A percentile compares a stretch with the other conserved stretches of the same genome.
Conservation (phyloP, 2,888 invertebrate genomes). For the Machimus rusticus region DNA sequence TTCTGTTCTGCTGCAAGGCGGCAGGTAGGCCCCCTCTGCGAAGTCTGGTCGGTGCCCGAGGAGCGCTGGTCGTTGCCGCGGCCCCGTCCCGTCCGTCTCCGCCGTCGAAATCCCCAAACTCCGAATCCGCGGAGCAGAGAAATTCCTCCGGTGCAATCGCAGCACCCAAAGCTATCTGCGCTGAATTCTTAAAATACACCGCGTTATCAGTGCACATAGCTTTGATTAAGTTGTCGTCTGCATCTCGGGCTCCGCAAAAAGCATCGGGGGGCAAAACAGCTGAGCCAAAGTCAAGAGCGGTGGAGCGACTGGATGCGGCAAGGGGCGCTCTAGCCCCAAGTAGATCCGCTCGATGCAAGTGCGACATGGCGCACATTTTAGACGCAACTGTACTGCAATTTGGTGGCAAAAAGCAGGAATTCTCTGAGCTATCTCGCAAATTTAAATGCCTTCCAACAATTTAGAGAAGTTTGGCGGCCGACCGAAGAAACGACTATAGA, state of each 20-base stretch:
- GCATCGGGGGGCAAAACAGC: background rate
- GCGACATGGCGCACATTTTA: constrained; percentile 2
- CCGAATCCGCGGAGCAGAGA: background rate
- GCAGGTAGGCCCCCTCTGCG: background rate
- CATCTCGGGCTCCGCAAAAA: background rate
- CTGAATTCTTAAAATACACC: background rate
- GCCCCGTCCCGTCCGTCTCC: background rate
- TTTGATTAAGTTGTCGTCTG: background rate
- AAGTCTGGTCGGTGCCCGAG: background rate
- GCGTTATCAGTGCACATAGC: background rate
- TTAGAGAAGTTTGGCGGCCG: background rate
- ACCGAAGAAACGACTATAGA: background rate
- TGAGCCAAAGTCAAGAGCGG: background rate
- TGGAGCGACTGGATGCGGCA: background rate
- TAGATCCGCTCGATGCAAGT: background rate
- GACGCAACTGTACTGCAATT: constrained; percentile 9
- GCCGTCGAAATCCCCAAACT: background rate
- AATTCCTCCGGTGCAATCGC: background rate
- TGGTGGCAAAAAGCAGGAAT: background rate
- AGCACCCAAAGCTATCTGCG: background rate
- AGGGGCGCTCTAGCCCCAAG: background rate
- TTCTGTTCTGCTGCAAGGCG: background rate
- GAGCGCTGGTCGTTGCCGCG: background rate
- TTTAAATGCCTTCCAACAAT: background rate
- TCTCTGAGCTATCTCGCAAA: background rate